Evolutionary conservation across 2,113 vertebrate genomes (phyloP), one percentile per base, ranked within the genome.

Genomic region (Gavialis gangeticus): DNA sequence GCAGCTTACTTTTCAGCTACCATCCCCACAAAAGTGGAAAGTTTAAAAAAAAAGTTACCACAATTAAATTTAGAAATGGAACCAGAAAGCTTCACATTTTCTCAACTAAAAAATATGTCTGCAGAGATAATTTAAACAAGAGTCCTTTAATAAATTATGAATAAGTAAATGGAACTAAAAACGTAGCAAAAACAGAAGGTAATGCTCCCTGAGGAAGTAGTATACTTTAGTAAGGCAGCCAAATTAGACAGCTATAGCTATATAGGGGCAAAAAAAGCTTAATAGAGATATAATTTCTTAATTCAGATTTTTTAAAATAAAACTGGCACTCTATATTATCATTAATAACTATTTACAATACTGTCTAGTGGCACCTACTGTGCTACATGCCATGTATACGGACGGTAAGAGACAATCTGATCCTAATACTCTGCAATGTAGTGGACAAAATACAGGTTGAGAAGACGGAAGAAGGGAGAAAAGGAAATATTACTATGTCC

Each of bases 341-440:
- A 37, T 21, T 22, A 71, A 12, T 37, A 71, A 22, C 25, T 73
- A 37, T 87, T 92, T 77, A 84, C 85, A 91, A 55, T 69, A 95
- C 84, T 75, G 94, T 75, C 91, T 94, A 94, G 87, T 79, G 91
- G 82, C 82, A 46, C 75, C 58, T 34, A 89, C 82, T 95, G 93
- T 94, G 77, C 80, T 89, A 88, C 69, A 93, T 89, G 82, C 80
- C 90, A 75, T 79, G 87, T 82, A 91, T 92, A 96, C 91, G 93
- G 90, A 82, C 69, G 91, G 75, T 85, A 90, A 91, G 93, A 92
- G 78, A 94, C 91, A 91, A 91, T 78, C 90, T 95, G 88, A 85
- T 80, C 4, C 0, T 94, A 95, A 95, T 75, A 93, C 92, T 96
- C 96, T 96, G 96, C 89, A 97, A 97, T 95, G 93, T 89, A 85